A percentile compares a stretch with the other conserved stretches of the same genome.
phyloP scores from a whole-genome alignment of 2,888 invertebrate genomes.

The Cabera pusaria region DNA sequence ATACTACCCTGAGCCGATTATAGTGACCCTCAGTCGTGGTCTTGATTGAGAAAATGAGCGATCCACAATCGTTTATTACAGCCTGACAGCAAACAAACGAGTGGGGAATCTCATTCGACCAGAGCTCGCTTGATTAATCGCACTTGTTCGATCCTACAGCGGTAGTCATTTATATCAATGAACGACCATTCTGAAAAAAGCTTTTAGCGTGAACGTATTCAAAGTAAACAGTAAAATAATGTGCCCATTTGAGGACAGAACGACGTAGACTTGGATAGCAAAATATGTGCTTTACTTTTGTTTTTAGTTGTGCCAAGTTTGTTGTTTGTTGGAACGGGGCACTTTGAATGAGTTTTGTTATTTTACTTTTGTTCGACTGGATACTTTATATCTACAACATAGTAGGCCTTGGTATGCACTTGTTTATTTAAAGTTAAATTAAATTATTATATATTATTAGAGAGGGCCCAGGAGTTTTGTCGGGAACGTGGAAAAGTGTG shows the following conservation, averaged over 20 bases:
- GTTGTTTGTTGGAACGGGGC: constrained; percentile 6
- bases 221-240: constrained; percentile 51
- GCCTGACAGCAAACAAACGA: constrained; percentile 46
- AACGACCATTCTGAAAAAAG: constrained; percentile 61
- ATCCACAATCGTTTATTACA: constrained; percentile 49
- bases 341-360: constrained; percentile 1
- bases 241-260: constrained; percentile 38
- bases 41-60: constrained; percentile 51
- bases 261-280: too few relatives aligned
- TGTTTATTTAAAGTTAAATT: too few relatives aligned
- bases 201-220: constrained; percentile 68
- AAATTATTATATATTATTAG: too few relatives aligned
- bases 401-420: too few relatives aligned
- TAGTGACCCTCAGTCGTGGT: too few relatives aligned
- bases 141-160: constrained; percentile 55
- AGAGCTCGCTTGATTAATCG: constrained; percentile 64
- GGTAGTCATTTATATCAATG: constrained; percentile 75
- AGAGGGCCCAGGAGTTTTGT: too few relatives aligned
- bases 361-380: too few relatives aligned
- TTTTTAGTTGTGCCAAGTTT: constrained; percentile 19
- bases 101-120: constrained; percentile 44
- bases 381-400: too few relatives aligned
- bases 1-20: too few relatives aligned
- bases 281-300: constrained; percentile 26
- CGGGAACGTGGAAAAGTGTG: too few relatives aligned